These are phyloP conservation scores for Aplysia californica DNA, from an alignment of 1,140 invertebrate species.

Conservation along the genomic window DNA sequence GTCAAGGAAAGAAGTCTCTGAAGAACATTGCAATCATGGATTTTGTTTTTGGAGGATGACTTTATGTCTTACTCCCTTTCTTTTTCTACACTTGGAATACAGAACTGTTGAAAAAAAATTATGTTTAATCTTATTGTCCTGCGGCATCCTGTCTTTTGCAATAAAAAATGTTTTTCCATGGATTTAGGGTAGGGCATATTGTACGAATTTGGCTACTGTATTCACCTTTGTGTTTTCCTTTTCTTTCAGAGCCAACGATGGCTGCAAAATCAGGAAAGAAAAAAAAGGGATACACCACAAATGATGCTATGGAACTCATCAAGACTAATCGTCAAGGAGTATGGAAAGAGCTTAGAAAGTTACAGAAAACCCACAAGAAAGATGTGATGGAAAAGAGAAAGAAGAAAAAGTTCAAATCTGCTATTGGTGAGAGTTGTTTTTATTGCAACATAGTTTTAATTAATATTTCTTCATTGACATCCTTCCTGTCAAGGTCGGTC, in stretches of 20 bases:
- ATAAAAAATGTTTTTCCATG: not conserved
- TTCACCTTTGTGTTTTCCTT: not conserved
- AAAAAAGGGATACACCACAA: not conserved
- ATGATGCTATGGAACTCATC: not conserved
- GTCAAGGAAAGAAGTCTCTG: too few relatives aligned
- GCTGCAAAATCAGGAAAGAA: not conserved
- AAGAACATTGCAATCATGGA: too few relatives aligned
- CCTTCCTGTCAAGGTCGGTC: not conserved
- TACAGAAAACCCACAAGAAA: not conserved
- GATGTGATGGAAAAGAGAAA: constrained; percentile 9
- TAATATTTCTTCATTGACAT: not conserved
- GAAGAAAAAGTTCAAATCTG: constrained; percentile 6
- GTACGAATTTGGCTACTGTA: not conserved
- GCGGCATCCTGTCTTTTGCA: not conserved
- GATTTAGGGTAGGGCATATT: not conserved
- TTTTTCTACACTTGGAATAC: too few relatives aligned
- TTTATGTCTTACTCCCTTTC: too few relatives aligned
- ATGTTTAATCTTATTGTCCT: too few relatives aligned
- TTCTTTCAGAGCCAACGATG: not conserved
- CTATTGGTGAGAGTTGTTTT: constrained; percentile 3
- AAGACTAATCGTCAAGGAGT: not conserved
- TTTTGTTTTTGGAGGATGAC: too few relatives aligned
- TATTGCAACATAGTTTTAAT: not conserved
- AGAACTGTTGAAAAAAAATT: too few relatives aligned
- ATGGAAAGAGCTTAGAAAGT: not conserved